Evolutionary conservation across 92 coral and sea anemone species (phyloP).

Genomic region (Porites lobata): DNA sequence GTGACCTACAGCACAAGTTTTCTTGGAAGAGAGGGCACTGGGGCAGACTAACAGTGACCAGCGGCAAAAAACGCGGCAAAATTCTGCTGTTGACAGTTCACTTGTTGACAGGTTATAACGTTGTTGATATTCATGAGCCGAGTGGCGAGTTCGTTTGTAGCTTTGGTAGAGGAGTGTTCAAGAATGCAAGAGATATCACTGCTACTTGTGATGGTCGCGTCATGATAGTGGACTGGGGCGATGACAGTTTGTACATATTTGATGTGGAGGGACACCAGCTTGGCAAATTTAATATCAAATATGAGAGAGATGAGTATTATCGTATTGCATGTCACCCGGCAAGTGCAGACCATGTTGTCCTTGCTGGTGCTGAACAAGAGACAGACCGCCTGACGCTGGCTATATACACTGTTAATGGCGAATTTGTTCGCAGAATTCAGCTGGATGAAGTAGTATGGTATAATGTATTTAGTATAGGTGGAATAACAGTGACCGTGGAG

Average conservation of each 20-base stretch:
- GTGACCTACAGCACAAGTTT: neutral
- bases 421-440: neutral
- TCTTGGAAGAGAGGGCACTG: neutral
- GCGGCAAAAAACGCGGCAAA: neutral
- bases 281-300: neutral
- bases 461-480: neutral
- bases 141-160: neutral
- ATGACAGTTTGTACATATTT: neutral
- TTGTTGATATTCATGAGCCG: neutral
- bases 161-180: neutral
- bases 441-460: neutral
- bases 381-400: neutral
- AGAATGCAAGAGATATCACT: neutral
- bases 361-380: neutral
- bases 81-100: neutral
- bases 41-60: neutral
- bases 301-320: neutral
- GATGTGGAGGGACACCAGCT: neutral
- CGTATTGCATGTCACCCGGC: conserved; percentile 7
- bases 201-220: neutral
- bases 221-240: neutral
- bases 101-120: neutral
- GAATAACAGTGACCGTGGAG: neutral
- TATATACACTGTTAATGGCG: neutral
- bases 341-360: neutral